These are phyloP conservation scores for Sebastes hubbsi DNA, from an alignment of 2,797 vertebrate species.

Conservation along the genomic window DNA sequence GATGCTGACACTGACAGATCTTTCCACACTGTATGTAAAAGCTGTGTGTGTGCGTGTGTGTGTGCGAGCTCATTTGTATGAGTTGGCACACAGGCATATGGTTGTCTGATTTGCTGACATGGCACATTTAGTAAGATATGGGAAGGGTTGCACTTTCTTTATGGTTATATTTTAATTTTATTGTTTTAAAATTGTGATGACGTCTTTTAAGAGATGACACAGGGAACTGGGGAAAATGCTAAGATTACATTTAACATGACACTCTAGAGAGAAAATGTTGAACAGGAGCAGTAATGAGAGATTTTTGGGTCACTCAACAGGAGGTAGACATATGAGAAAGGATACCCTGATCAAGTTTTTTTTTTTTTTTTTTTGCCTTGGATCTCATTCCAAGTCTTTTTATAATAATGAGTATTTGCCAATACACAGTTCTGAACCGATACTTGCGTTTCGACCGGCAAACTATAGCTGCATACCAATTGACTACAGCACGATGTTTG, in stretches of 20 bases:
- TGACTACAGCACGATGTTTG: neutral
- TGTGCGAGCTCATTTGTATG: neutral
- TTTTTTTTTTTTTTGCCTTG: neutral
- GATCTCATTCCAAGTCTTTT: neutral
- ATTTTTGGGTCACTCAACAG: constrained; percentile 15
- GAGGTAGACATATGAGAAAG: constrained; percentile 9
- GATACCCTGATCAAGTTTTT: constrained; percentile 6
- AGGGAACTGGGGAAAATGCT: neutral
- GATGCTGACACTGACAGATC: constrained; percentile 54
- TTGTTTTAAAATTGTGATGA: neutral
- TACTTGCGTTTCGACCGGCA: neutral
- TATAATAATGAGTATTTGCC: neutral
- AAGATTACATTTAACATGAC: neutral
- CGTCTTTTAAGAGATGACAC: neutral
- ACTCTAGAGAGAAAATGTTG: neutral
- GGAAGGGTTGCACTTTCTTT: neutral
- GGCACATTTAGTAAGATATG: constrained; percentile 3
- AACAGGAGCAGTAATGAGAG: constrained; percentile 2
- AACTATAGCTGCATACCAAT: neutral
- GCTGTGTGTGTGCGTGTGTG: neutral
- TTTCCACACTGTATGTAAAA: constrained; percentile 28
- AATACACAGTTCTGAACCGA: neutral
- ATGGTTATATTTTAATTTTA: neutral
- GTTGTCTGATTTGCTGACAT: constrained; percentile 35
- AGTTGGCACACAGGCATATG: constrained; percentile 7